Conservation (phyloP, 1,140 invertebrate species). For the Coboldia fuscipes region DNA sequence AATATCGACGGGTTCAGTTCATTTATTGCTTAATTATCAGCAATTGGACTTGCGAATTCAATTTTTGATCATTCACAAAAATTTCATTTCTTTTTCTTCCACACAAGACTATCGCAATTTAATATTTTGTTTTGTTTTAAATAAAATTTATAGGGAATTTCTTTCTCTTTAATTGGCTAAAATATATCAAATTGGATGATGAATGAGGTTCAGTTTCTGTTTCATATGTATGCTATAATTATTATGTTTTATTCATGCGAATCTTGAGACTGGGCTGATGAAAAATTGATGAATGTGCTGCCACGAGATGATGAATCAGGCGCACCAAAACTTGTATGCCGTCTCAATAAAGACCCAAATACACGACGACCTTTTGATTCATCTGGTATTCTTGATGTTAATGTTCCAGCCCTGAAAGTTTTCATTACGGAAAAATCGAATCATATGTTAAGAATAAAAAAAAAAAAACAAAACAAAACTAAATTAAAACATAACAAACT, state of each 20-base stretch:
- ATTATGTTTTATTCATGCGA: conserved; percentile 1
- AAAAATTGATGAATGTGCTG: neutral
- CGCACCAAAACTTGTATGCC: conserved; percentile 6
- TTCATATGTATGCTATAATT: neutral
- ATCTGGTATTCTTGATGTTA: conserved; percentile 5
- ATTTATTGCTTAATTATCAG: too few species aligned
- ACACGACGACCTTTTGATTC: conserved; percentile 5
- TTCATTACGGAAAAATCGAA: neutral
- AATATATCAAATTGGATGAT: neutral
- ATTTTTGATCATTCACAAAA: too few species aligned
- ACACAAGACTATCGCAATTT: neutral
- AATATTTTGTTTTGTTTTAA: neutral
- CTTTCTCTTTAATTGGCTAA: neutral
- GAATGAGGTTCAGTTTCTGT: neutral
- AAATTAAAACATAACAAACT: too few species aligned
- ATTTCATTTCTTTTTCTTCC: too few species aligned
- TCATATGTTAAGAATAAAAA: neutral
- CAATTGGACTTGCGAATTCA: too few species aligned
- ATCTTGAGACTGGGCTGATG: neutral
- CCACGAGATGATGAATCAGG: conserved; percentile 3
- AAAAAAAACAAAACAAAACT: too few species aligned
- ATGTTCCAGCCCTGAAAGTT: conserved; percentile 5
- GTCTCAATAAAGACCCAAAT: conserved; percentile 6
- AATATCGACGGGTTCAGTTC: too few species aligned
- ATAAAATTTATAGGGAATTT: neutral